A percentile compares a stretch with the other conserved stretches of the same genome.
These are phyloP conservation scores for Rhea americana DNA, from an alignment of 2,113 vertebrate species.

Conservation along the genomic window DNA sequence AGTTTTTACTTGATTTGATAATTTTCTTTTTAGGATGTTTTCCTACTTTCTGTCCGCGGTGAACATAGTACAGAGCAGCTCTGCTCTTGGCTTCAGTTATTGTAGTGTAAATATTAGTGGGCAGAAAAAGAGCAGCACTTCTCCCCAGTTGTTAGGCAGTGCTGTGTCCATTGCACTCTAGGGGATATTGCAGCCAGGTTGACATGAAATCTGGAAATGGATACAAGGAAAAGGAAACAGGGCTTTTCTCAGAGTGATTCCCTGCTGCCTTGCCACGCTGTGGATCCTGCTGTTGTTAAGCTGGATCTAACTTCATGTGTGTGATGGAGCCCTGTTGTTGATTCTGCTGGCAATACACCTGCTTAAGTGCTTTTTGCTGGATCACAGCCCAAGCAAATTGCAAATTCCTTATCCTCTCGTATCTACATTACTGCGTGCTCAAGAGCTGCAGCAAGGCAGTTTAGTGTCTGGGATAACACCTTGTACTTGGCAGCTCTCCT, in stretches of 20 bases:
- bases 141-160: neutral
- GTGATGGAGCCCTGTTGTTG: neutral
- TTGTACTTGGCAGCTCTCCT: slow-evolving; percentile 56
- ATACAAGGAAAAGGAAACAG: neutral
- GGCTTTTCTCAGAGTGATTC: neutral
- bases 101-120: neutral
- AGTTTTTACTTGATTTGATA: neutral
- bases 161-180: neutral
- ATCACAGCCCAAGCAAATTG: neutral
- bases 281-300: neutral
- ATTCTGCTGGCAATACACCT: slow-evolving; percentile 29
- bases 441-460: slow-evolving; percentile 2
- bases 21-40: neutral
- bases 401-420: slow-evolving; percentile 10
- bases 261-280: neutral
- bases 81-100: neutral
- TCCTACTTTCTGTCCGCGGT: neutral
- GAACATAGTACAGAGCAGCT: neutral
- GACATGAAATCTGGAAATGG: neutral
- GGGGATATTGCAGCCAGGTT: neutral
- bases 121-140: neutral
- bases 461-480: slow-evolving; percentile 31
- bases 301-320: neutral
- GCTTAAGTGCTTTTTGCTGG: slow-evolving; percentile 54
- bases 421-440: neutral